phyloP scores from a whole-genome alignment of 92 coral and sea anemone genomes.

The Diadumene lineata region DNA sequence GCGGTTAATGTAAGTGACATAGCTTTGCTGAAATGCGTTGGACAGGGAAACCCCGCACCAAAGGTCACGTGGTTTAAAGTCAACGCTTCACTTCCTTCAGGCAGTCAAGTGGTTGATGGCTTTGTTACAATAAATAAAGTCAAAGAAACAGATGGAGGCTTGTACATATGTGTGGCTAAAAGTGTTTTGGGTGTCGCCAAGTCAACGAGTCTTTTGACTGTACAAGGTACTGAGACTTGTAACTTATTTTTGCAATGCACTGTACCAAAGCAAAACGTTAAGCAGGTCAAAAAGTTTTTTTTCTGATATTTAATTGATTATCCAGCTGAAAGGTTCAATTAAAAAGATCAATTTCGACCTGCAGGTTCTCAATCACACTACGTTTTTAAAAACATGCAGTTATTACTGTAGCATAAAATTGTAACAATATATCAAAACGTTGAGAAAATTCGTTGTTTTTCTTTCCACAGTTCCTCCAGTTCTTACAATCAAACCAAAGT shows the following conservation, averaged over 20 bases:
- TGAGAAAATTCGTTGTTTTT: neutral
- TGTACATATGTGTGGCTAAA: slow-evolving; percentile 43
- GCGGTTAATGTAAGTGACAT: slow-evolving; percentile 48
- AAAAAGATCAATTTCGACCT: no score
- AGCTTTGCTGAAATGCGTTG: slow-evolving; percentile 45
- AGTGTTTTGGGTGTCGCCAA: slow-evolving; percentile 51
- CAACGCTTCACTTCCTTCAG: slow-evolving; percentile 36
- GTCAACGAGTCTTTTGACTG: slow-evolving; percentile 39
- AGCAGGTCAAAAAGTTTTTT: neutral
- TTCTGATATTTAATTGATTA: neutral
- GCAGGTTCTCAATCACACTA: no score
- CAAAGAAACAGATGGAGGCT: slow-evolving; percentile 36
- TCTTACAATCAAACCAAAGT: slow-evolving; percentile 19
- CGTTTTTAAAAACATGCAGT: neutral
- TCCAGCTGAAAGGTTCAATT: neutral
- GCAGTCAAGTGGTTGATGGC: slow-evolving; percentile 36
- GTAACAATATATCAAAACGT: neutral
- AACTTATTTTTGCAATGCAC: slow-evolving; percentile 6
- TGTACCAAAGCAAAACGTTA: no score
- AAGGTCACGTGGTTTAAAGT: slow-evolving; percentile 45
- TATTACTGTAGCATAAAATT: neutral
- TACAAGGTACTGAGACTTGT: slow-evolving; percentile 49
- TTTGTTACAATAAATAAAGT: slow-evolving; percentile 27
- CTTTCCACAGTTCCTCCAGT: slow-evolving; percentile 18
- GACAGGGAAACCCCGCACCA: slow-evolving; percentile 53